These are phyloP conservation scores for Phorcus lineatus DNA, from an alignment of 2,888 invertebrate species.

Conservation along the genomic window DNA sequence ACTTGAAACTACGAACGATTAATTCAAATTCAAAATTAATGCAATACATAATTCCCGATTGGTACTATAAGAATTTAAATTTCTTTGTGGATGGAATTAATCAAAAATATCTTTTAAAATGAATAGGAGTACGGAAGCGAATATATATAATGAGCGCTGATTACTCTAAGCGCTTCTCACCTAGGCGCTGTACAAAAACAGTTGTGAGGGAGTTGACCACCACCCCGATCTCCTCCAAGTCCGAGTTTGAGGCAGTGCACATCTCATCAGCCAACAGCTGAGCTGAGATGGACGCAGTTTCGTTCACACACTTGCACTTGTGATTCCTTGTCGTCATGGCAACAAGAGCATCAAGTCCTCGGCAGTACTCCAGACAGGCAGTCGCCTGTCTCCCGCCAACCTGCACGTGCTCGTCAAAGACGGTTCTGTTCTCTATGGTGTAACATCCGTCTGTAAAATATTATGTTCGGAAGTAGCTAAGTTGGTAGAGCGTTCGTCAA, in stretches of 20 bases:
- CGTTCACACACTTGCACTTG: background rate
- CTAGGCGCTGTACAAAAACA: background rate
- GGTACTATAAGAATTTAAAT: too few relatives aligned
- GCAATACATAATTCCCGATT: too few relatives aligned
- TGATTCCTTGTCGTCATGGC: background rate
- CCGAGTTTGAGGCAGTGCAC: background rate
- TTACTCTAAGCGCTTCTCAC: background rate
- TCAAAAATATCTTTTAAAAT: too few relatives aligned
- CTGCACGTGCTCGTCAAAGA: background rate
- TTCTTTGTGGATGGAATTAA: too few relatives aligned
- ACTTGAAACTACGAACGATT: too few relatives aligned
- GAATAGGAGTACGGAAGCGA: too few relatives aligned
- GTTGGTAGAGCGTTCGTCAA: too few relatives aligned
- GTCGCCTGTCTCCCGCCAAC: background rate
- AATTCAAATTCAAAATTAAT: too few relatives aligned
- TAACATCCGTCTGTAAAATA: background rate
- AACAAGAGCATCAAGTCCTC: background rate
- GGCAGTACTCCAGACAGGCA: background rate
- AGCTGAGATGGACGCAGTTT: background rate
- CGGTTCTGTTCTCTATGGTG: background rate
- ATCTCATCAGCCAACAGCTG: background rate
- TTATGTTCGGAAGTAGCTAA: background rate
- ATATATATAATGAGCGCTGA: too few relatives aligned
- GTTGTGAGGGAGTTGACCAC: background rate
- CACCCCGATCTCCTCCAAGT: background rate